A percentile compares a stretch with the other conserved stretches of the same genome.
Evolutionary conservation across 2,797 vertebrate species (phyloP).

Genomic region (Aphelocoma californica): DNA sequence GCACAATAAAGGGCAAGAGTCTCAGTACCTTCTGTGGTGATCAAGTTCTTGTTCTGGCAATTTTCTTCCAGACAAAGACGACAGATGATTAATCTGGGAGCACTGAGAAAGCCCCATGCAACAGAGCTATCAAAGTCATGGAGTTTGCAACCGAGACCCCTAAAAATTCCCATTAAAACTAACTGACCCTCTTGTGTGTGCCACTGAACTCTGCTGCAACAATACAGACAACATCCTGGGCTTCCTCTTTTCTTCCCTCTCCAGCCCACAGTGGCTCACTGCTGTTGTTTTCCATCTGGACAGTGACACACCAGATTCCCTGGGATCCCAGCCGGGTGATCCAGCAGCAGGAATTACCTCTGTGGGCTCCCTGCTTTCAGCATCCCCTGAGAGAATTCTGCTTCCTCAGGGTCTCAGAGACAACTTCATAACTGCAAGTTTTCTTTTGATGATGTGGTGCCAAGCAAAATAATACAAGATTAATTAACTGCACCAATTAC

Average conservation of each 20-base stretch:
- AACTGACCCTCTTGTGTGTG: background rate
- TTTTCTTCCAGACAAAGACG: conserved; percentile 24
- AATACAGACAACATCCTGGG: background rate
- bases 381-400: rapidly evolving
- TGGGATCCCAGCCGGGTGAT: background rate
- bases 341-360: background rate
- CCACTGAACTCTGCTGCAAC: background rate
- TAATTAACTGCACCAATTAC: background rate
- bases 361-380: background rate
- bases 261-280: background rate
- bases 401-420: background rate
- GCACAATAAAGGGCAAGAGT: conserved; percentile 28
- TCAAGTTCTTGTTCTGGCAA: conserved; percentile 15
- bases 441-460: background rate
- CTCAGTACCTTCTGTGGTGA: background rate
- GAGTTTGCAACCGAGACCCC: background rate
- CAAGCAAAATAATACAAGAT: background rate
- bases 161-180: conserved; percentile 23
- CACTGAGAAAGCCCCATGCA: background rate
- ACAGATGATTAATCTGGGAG: conserved; percentile 24
- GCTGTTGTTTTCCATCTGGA: background rate
- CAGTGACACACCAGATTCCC: background rate
- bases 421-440: background rate
- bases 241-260: background rate
- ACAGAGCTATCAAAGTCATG: background rate